Base-by-base conservation (phyloP, 2,888 invertebrate species). In the Mellilla xanthometata region DNA sequence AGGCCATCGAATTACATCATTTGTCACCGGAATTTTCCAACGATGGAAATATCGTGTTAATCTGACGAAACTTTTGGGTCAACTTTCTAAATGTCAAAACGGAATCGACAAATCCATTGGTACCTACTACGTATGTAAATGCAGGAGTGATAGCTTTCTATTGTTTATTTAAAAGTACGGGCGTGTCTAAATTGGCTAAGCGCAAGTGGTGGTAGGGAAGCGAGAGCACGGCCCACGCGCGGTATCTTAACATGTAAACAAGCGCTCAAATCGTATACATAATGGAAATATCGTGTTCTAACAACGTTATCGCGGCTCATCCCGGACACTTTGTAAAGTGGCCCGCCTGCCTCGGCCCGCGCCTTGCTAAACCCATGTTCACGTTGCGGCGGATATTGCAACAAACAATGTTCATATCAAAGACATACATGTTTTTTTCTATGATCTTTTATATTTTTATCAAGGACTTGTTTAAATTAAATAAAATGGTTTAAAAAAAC, bases 251-350 rank as follows among this genome's bases (percentile, higher is more conserved):
- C 81, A 78, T 84, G 86, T 88, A 87, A 87, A 88, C 82, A 83
- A 82, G 81, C 79, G 79, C 82, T 89, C 85, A 85, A 87, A 88
- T 89, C 87, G 88, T 89, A 89, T 88, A 88, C 88, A 84, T 89
- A 88, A 89, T 89, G 89, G 88, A 85, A 88, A 88, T 88, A 88
- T 87, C 88, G 85, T 89, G 88, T 89, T 87, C 85, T 81, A 85
- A 86, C 85, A 85, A 83, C 84, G 85, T 80, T 87, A 88, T 88
- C 87, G 81, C 85, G 81, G 76, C 84, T 85, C 89, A 82, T 86
- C 85, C 85, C 79, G 85, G 84, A 84, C 88, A 83, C 81, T 88
- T 86, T 85, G 85, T 87, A 85, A 85, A 88, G 87, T 86, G 87
- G 81, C 77, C 81, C 75, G 80, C 79, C 74, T 79, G 78, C 76